phyloP scores from a whole-genome alignment of 2,888 invertebrate genomes.

The Azorinus chamasolen region DNA sequence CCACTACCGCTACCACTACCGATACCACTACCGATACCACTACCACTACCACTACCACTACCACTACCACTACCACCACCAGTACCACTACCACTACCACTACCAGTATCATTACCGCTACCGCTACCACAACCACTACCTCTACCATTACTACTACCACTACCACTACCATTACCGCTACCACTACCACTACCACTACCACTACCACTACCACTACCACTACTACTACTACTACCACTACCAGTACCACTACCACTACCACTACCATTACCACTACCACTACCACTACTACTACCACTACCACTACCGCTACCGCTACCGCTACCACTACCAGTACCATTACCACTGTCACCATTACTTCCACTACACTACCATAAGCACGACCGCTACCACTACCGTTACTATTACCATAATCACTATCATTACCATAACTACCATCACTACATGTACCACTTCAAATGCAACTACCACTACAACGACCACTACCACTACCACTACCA shows the following conservation, averaged over 20 bases:
- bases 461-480: no score
- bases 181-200: background rate
- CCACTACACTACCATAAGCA: no score
- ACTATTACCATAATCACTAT: no score
- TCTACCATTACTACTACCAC: slow-evolving; percentile 8
- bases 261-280: no score
- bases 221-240: background rate
- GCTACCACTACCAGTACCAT: no score
- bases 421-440: no score
- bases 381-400: no score
- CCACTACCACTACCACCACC: background rate
- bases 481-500: no score
- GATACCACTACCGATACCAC: slow-evolving; percentile 9
- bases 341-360: no score
- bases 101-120: background rate
- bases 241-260: background rate
- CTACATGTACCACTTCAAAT: no score
- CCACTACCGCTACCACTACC: slow-evolving; percentile 8
- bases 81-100: background rate
- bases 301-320: no score
- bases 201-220: background rate
- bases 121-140: slow-evolving; percentile 13
- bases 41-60: background rate
- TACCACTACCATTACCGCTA: background rate
- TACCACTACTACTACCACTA: no score